Evolutionary conservation across 2,797 vertebrate species (phyloP), one percentile per base, ranked within the genome.

Genomic region (Triplophysa bombifrons): DNA sequence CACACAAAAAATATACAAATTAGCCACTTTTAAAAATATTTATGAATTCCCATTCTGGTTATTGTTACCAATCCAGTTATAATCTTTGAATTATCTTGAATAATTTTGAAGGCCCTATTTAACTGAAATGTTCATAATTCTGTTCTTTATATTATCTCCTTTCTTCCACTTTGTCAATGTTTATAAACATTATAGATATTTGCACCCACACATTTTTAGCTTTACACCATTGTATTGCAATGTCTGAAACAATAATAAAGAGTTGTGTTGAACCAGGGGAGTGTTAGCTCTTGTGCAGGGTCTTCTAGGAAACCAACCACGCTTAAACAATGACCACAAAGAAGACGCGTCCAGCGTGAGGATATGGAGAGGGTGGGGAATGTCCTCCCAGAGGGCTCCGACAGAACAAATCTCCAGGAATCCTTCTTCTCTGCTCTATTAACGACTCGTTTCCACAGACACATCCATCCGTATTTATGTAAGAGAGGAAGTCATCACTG

Each of bases 321-420:
- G 68, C 60, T 68, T 81, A 78, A 86, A 84, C 85, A 86, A 86
- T 86, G 81, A 83, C 69, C 75, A 80, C 76, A 83, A 86, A 81
- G 81, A 86, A 81, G 81, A 79, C 72, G 69, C 78, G 67, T 86
- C 75, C 69, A 84, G 75, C 72, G 60, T 74, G 78, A 84, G 81
- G 85, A 84, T 83, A 74, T 84, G 75, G 53, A 67, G 70, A 75
- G 85, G 85, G 85, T 83, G 83, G 72, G 72, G 85, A 83, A 76
- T 80, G 75, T 83, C 64, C 74, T 83, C 82, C 72, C 77, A 50
- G 25, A 20, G 72, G 82, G 60, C 66, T 74, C 25, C 13, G 44
- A 77, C 79, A 58, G 74, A 84, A 78, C 71, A 84, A 77, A 81
- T 67, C 72, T 86, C 81, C 73, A 86, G 81, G 83, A 86, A 86